Evolutionary conservation across 2,797 vertebrate genomes (phyloP).

Genomic region (Myripristis murdjan): DNA sequence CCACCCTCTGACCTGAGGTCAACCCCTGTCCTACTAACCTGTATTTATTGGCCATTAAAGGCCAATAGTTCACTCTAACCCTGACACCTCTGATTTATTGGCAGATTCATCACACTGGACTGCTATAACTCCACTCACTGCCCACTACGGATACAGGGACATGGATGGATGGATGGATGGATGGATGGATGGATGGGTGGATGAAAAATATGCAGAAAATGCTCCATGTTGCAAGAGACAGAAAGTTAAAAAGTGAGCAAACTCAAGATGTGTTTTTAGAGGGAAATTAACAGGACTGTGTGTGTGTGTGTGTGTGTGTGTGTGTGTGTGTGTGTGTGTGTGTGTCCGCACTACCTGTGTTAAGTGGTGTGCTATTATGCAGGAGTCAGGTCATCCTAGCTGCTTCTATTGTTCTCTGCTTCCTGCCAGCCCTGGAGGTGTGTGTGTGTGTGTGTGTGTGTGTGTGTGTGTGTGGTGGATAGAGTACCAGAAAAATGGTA

Average conservation of each 20-base stretch:
- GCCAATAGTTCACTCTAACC: constrained; percentile 78
- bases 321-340: constrained; percentile 17
- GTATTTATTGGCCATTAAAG: constrained; percentile 85
- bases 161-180: constrained; percentile 24
- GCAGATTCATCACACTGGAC: constrained; percentile 68
- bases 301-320: constrained; percentile 4
- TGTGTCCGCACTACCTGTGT: constrained; percentile 22
- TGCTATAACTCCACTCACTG: constrained; percentile 48
- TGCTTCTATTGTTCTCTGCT: constrained; percentile 53
- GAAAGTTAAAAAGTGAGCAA: background rate
- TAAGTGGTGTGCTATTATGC: constrained; percentile 54
- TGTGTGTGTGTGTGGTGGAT: constrained; percentile 28
- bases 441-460: constrained; percentile 17
- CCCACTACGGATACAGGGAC: constrained; percentile 34
- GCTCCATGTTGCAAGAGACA: background rate
- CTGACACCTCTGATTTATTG: constrained; percentile 79
- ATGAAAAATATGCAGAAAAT: background rate
- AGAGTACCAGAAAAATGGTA: constrained; percentile 1
- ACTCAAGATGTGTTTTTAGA: no score
- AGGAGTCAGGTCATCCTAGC: constrained; percentile 58
- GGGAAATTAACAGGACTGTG: background rate
- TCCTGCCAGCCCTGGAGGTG: constrained; percentile 39
- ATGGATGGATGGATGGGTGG: constrained; percentile 8
- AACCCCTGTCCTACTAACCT: constrained; percentile 86
- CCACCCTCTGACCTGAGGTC: constrained; percentile 73